Evolutionary conservation across 2,797 vertebrate species (phyloP).

Genomic region (Vireo griseus): DNA sequence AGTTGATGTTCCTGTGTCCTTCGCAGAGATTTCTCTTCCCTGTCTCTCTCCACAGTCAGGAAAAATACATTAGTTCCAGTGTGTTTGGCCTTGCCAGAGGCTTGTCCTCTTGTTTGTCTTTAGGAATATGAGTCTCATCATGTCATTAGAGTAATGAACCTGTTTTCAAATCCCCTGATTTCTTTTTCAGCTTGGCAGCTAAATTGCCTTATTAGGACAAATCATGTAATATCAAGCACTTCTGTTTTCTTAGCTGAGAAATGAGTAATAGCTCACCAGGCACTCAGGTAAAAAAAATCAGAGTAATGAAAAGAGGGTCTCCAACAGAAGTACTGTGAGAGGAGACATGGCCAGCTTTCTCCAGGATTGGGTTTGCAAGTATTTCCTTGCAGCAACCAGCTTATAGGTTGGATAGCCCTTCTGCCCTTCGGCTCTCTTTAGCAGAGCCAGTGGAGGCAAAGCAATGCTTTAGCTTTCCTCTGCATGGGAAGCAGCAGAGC

Average conservation of each 20-base stretch:
- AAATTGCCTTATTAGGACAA: constrained; percentile 5
- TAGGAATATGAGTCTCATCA: neutral
- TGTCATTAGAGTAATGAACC: constrained; percentile 29
- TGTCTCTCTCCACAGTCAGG: neutral
- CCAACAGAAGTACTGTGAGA: neutral
- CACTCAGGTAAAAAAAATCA: neutral
- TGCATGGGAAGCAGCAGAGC: neutral
- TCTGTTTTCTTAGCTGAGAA: constrained; percentile 9
- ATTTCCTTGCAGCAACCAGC: neutral
- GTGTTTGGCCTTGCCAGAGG: constrained; percentile 12
- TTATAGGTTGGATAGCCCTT: neutral
- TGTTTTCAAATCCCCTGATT: constrained; percentile 10
- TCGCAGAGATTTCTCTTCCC: neutral
- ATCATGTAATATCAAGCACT: neutral
- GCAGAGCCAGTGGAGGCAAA: neutral
- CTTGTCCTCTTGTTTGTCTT: neutral
- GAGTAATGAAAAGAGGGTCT: neutral
- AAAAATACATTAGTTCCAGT: neutral
- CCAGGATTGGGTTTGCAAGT: neutral
- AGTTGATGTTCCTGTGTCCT: neutral
- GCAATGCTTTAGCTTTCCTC: neutral
- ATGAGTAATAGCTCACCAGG: neutral
- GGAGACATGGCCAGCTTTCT: neutral
- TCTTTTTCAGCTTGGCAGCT: neutral
- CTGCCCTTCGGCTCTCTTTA: neutral